Percentiles rank a stretch among this genome's conserved stretches.
Conservation (phyloP, 2,797 vertebrate genomes). For the Rhinoraja longicauda region DNA sequence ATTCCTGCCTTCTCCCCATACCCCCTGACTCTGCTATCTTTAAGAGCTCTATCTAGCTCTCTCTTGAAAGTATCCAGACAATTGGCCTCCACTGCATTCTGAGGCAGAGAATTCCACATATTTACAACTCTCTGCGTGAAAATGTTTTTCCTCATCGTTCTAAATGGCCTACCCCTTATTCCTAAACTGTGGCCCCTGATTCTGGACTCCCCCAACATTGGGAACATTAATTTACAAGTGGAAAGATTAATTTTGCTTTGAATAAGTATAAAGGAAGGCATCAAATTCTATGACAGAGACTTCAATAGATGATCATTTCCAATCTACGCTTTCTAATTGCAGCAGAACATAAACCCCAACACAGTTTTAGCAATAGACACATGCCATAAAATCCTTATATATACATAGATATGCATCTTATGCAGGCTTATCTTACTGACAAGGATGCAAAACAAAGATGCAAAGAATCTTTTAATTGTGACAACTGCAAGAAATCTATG, state of each 20-base stretch:
- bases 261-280: neutral
- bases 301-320: neutral
- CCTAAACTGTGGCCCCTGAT: too few relatives aligned
- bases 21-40: too few relatives aligned
- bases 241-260: neutral
- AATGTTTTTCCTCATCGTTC: too few relatives aligned
- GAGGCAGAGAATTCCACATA: too few relatives aligned
- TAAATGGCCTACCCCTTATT: too few relatives aligned
- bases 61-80: too few relatives aligned
- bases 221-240: too few relatives aligned
- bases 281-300: neutral
- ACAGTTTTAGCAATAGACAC: neutral
- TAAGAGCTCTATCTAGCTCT: too few relatives aligned
- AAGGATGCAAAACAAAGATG: neutral
- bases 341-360: neutral
- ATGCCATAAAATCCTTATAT: neutral
- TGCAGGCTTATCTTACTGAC: neutral
- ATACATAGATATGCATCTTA: neutral
- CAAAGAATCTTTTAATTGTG: neutral
- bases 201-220: too few relatives aligned
- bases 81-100: too few relatives aligned
- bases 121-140: too few relatives aligned
- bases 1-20: too few relatives aligned
- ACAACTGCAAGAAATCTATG: neutral
- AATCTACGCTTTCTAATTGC: neutral